Percentiles rank a stretch among this genome's conserved stretches.
These are phyloP conservation scores for Forficula auricularia DNA, from an alignment of 1,140 invertebrate genomes.

Conservation along the genomic window DNA sequence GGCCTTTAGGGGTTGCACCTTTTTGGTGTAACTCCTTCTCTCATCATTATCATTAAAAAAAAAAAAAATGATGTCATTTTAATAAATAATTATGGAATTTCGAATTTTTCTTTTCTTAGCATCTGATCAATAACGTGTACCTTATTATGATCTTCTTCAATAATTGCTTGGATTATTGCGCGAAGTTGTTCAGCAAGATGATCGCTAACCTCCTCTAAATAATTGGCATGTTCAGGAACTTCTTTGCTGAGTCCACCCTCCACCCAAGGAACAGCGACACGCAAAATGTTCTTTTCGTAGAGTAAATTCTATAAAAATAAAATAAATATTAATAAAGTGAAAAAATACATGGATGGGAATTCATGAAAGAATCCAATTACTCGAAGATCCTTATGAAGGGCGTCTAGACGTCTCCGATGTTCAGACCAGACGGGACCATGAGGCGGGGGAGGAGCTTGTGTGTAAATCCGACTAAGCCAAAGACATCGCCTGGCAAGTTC, in stretches of 20 bases:
- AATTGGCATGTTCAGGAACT: slow-evolving; percentile 38
- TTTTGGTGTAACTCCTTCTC: too few species aligned
- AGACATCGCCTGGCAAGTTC: slow-evolving; percentile 54
- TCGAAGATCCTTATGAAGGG: slow-evolving; percentile 50
- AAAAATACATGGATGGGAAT: not conserved
- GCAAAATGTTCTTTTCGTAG: slow-evolving; percentile 40
- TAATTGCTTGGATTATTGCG: slow-evolving; percentile 36
- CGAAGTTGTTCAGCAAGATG: slow-evolving; percentile 31
- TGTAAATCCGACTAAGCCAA: slow-evolving; percentile 44
- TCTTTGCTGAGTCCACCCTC: slow-evolving; percentile 30
- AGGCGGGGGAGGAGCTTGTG: slow-evolving; percentile 17
- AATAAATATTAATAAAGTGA: not conserved
- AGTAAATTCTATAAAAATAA: slow-evolving; percentile 32
- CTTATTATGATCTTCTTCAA: slow-evolving; percentile 32
- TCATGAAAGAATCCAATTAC: slow-evolving; percentile 21
- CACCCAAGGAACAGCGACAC: slow-evolving; percentile 37
- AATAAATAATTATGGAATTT: too few species aligned
- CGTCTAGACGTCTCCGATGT: slow-evolving; percentile 37
- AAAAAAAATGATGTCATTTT: too few species aligned
- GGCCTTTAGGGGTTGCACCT: too few species aligned
- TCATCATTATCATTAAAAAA: too few species aligned
- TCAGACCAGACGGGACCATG: too few species aligned
- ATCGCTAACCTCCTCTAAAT: slow-evolving; percentile 36
- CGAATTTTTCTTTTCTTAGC: too few species aligned
- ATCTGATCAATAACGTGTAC: too few species aligned